Conservation (phyloP, 2,113 vertebrate genomes). For the Pholis gunnellus region DNA sequence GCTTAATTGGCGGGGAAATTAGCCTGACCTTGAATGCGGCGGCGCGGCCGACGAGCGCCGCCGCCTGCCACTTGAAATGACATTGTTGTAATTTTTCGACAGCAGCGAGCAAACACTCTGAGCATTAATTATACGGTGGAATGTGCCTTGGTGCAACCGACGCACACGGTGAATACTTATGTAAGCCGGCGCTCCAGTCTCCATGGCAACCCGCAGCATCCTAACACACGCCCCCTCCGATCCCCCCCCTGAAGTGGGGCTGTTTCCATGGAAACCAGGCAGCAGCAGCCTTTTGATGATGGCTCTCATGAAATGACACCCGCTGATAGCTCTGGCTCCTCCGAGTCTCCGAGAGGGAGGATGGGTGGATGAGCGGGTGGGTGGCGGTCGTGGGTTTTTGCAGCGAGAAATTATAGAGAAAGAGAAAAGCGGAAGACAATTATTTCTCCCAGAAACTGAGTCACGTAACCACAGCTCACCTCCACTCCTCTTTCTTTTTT, state of each 20-base stretch:
- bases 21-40: conserved; percentile 79
- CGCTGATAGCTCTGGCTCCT: conserved; percentile 67
- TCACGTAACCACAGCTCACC: conserved; percentile 43
- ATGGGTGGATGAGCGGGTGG: conserved; percentile 30
- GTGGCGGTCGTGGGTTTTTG: not conserved
- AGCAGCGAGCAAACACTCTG: conserved; percentile 74
- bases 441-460: conserved; percentile 43
- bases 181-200: conserved; percentile 82
- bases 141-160: conserved; percentile 72
- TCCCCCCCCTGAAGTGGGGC: conserved; percentile 77
- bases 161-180: conserved; percentile 81
- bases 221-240: conserved; percentile 72
- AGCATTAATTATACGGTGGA: conserved; percentile 81
- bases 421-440: conserved; percentile 55
- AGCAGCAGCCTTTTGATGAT: conserved; percentile 79
- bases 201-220: conserved; percentile 81
- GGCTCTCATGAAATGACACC: conserved; percentile 77
- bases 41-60: conserved; percentile 57
- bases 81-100: conserved; percentile 79
- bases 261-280: conserved; percentile 85
- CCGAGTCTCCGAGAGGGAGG: conserved; percentile 44
- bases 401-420: conserved; percentile 50
- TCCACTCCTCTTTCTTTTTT: not conserved
- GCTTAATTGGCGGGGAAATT: conserved; percentile 82
- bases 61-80: conserved; percentile 76